Evolutionary conservation across 2,113 vertebrate species (phyloP), one percentile per base, ranked within the genome.

Genomic region (Syngnathus floridae): DNA sequence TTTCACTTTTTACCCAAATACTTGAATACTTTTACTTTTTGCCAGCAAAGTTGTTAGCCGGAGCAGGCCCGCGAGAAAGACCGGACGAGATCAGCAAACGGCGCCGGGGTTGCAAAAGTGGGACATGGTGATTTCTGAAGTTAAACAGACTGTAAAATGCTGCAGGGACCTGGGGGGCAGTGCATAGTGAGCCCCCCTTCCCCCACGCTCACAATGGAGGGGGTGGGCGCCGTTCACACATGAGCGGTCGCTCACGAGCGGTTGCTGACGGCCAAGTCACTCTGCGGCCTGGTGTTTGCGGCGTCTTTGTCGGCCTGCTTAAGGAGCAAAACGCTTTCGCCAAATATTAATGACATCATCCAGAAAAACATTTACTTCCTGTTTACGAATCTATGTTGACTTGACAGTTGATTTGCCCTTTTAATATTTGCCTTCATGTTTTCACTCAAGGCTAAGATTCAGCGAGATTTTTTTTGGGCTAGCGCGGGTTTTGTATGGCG

Each of bases 111-210:
- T 21, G 66, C 21, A 51, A 61, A 77, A 77, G 66, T 64, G 65
- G 73, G 67, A 61, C 45, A 10, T 64, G 57, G 65, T 64, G 67
- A 41, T 76, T 70, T 79, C 71, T 75, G 68, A 79, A 81, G 81
- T 87, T 86, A 85, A 89, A 87, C 85, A 86, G 88, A 85, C 85
- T 86, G 86, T 85, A 80, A 85, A 89, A 88, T 81, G 82, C 74
- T 82, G 74, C 75, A 41, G 54, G 54, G 26, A 13, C 14, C 14
- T 14, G 43, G 14, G 43, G 13, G 43, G 14, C 3, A 5, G 16
- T 9, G 56, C 8, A 3, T 38, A 36, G 36, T 38, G 13, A 31
- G 22, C 11, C 12, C 22, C 12, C 52, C 52, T 12, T n/a, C 48
- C 48, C 16, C 16, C 48, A 49, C 26, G 3, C 26, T 31, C 49